Evolutionary conservation across 2,888 invertebrate species (phyloP), one percentile per base, ranked within the genome.

Genomic region (Phytoseiulus persimilis): DNA sequence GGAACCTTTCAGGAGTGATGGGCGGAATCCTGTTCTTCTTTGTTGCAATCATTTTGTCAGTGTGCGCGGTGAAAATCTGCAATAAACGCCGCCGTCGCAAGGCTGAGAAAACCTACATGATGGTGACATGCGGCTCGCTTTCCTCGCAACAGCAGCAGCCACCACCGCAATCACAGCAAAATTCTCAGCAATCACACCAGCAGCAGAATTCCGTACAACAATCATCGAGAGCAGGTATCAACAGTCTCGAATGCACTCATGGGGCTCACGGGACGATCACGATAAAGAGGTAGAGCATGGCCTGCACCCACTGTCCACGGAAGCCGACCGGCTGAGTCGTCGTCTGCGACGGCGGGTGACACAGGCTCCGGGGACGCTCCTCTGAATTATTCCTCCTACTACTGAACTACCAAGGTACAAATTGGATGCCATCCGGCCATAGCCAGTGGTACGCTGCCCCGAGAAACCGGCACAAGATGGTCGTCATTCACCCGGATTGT

Each of bases 1-100:
- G 9, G 46, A 46, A 46, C 6, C 65, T 65, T 91, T 98, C 98
- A 92, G 98, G 98, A 91, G 96, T 98, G 92, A 97, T 98, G 92
- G 98, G 98, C 92, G 98, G 98, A 91, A 96, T 98, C 92, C 95
- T 98, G 93, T 98, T 98, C 95, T 97, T 98, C 95, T 96, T 98
- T 93, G 97, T 98, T 92, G 97, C 98, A 93, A 97, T 98, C 94
- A 97, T 98, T 93, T 95, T 98, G 92, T 97, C 98, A 92, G 96
- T 98, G 93, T 97, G 98, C 94, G 97, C 97, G 92, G 97, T 98
- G 93, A 97, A 98, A 95, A 97, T 98, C 93, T 97, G 97, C 95
- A 98, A 98, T 94, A 97, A 97, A 94, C 95, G 97, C 93, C 97
- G 97, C 94, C 95, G 97, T 92, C 96, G 97, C 94, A 97, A 97